A percentile compares a stretch with the other conserved stretches of the same genome.
Conservation (phyloP, 2,888 invertebrate genomes). For the Athripsodes cinereus region DNA sequence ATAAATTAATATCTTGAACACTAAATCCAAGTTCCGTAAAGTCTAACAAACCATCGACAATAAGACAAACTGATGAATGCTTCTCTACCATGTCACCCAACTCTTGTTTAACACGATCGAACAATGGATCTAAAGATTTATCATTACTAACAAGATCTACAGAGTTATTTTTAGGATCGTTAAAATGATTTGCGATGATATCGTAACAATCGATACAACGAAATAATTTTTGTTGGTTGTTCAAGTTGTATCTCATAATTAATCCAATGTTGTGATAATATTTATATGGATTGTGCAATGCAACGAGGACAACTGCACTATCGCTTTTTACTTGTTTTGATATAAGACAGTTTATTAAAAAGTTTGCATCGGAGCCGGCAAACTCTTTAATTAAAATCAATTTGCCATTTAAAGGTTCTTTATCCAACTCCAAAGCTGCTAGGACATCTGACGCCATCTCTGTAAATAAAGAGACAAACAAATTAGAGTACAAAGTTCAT, state of each 20-base stretch:
- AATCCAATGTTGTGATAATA: conserved; percentile 72
- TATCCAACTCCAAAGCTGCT: conserved; percentile 59
- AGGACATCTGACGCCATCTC: conserved; percentile 58
- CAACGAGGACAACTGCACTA: conserved; percentile 55
- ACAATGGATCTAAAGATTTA: conserved; percentile 39
- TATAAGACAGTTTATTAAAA: conserved; percentile 61
- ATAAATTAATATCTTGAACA: conserved; percentile 45
- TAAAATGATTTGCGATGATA: conserved; percentile 24
- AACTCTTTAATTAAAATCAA: conserved; percentile 64
- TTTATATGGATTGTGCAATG: conserved; percentile 62
- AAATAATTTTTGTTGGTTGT: conserved; percentile 40
- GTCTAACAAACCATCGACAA: conserved; percentile 69
- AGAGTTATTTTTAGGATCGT: conserved; percentile 16
- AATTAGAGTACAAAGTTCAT: not conserved
- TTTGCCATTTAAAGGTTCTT: conserved; percentile 46
- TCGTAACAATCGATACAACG: conserved; percentile 21
- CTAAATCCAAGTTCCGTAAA: conserved; percentile 58
- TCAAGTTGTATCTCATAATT: conserved; percentile 66
- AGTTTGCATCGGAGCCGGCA: conserved; percentile 65
- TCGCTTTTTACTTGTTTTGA: conserved; percentile 56
- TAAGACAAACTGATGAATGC: conserved; percentile 46
- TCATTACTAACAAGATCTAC: conserved; percentile 30
- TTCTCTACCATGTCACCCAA: conserved; percentile 37
- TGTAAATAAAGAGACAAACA: not conserved
- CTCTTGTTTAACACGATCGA: conserved; percentile 39